Evolutionary conservation across 1,140 invertebrate genomes (phyloP).

Genomic region (Bombus impatiens): DNA sequence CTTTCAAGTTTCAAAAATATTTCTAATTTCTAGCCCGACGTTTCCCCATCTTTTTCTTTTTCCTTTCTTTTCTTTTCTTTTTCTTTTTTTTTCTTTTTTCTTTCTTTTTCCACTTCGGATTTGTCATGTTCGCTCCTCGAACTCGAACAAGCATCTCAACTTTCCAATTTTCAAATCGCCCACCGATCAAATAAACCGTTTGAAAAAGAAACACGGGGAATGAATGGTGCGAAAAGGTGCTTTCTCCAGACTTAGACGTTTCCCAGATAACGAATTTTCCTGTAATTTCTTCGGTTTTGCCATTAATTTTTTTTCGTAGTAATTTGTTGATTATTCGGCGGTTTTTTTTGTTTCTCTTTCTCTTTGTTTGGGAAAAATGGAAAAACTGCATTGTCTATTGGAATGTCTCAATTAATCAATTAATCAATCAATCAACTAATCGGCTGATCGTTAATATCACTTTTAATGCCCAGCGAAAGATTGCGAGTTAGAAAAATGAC

Average conservation of each 20-base stretch:
- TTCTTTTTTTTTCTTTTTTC: too few relatives aligned
- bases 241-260: constrained; percentile 31
- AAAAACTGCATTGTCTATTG: constrained; percentile 44
- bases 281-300: neutral
- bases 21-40: too few relatives aligned
- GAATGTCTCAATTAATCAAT: constrained; percentile 44
- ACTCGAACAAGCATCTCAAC: constrained; percentile 37
- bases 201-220: neutral
- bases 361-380: constrained; percentile 33
- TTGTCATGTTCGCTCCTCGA: neutral
- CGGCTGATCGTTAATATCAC: constrained; percentile 49
- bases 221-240: constrained; percentile 35
- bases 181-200: constrained; percentile 9
- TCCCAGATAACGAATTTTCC: constrained; percentile 24
- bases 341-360: neutral
- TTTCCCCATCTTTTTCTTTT: neutral
- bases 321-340: constrained; percentile 39
- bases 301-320: neutral
- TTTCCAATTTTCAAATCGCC: constrained; percentile 55
- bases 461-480: constrained; percentile 81
- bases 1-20: neutral
- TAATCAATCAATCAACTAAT: constrained; percentile 53
- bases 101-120: neutral
- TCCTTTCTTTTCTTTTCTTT: too few relatives aligned
- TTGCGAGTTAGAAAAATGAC: constrained; percentile 75